Conservation (phyloP, 2,797 vertebrate species). For the Mormyrus proboscirostris region DNA sequence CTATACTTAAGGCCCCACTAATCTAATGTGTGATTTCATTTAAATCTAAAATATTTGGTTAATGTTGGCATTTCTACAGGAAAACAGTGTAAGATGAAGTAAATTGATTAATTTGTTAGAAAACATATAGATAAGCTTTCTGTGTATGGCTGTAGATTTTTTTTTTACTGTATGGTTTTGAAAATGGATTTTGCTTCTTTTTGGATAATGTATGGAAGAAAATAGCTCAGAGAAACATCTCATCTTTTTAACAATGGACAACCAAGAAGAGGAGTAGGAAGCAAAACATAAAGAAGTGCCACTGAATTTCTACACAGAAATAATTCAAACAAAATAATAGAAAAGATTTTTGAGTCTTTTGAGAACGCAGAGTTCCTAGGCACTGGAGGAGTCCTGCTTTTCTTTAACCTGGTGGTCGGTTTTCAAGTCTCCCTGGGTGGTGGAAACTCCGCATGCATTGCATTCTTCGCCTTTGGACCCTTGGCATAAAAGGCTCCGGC, state of each 20-base stretch:
- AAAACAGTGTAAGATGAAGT: neutral
- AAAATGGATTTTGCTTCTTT: neutral
- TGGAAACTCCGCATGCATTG: conserved; percentile 16
- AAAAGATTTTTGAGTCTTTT: neutral
- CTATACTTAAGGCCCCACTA: neutral
- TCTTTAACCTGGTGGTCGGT: neutral
- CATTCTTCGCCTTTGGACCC: conserved; percentile 22
- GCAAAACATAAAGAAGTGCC: neutral
- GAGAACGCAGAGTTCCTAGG: neutral
- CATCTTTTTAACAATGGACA: neutral
- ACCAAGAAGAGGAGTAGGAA: neutral
- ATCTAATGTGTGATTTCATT: neutral
- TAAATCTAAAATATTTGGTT: neutral
- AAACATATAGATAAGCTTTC: neutral
- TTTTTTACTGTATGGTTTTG: neutral
- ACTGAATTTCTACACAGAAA: neutral
- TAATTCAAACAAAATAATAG: neutral
- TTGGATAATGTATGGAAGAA: neutral
- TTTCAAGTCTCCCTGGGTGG: conserved; percentile 23
- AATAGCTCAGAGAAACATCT: neutral
- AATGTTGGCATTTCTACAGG: neutral
- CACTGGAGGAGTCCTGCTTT: conserved; percentile 4
- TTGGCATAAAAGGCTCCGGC: conserved; percentile 9
- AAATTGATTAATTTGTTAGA: neutral
- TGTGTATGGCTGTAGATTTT: neutral